A percentile compares a stretch with the other conserved stretches of the same genome.
Conservation (phyloP, 2,797 vertebrate species). For the Semaprochilodus insignis region DNA sequence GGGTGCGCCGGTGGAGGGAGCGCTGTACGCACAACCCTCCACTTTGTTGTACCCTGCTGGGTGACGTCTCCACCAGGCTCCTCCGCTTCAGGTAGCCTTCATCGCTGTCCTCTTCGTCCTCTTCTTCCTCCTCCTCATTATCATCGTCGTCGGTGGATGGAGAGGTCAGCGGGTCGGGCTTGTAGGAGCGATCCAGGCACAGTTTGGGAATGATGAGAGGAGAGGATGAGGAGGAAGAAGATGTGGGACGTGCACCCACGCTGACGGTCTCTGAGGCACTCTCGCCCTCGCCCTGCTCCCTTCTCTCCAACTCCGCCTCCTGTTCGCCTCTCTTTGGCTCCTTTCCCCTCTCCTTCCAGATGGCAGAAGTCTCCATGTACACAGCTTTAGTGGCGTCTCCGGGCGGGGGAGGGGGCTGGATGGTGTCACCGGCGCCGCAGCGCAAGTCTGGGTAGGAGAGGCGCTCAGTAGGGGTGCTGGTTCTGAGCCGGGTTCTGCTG, state of each 20-base stretch:
- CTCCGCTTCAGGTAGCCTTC: slow-evolving; percentile 80
- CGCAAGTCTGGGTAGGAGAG: slow-evolving; percentile 46
- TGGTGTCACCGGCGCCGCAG: slow-evolving; percentile 3
- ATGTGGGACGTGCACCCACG: slow-evolving; percentile 49
- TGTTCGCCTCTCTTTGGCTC: slow-evolving; percentile 36
- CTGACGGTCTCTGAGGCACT: slow-evolving; percentile 67
- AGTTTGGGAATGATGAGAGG: slow-evolving; percentile 76
- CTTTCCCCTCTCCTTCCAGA: slow-evolving; percentile 54
- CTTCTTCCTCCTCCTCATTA: slow-evolving; percentile 72
- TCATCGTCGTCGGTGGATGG: slow-evolving; percentile 68
- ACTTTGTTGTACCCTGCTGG: slow-evolving; percentile 59
- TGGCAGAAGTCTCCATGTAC: slow-evolving; percentile 21
- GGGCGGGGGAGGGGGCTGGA: slow-evolving; percentile 33
- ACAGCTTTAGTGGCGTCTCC: slow-evolving; percentile 42
- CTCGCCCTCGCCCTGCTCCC: slow-evolving; percentile 74
- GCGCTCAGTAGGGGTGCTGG: slow-evolving; percentile 45
- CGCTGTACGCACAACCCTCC: slow-evolving; percentile 74
- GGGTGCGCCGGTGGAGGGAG: slow-evolving; percentile 84
- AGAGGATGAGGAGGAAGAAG: slow-evolving; percentile 63
- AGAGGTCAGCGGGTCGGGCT: slow-evolving; percentile 51
- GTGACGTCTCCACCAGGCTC: slow-evolving; percentile 78
- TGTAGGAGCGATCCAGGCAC: slow-evolving; percentile 78
- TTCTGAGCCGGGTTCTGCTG: slow-evolving; percentile 30
- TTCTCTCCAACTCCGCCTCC: slow-evolving; percentile 44
- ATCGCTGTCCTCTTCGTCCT: slow-evolving; percentile 72